These are phyloP conservation scores for Listronotus bonariensis DNA, from an alignment of 1,140 invertebrate species.

Conservation along the genomic window DNA sequence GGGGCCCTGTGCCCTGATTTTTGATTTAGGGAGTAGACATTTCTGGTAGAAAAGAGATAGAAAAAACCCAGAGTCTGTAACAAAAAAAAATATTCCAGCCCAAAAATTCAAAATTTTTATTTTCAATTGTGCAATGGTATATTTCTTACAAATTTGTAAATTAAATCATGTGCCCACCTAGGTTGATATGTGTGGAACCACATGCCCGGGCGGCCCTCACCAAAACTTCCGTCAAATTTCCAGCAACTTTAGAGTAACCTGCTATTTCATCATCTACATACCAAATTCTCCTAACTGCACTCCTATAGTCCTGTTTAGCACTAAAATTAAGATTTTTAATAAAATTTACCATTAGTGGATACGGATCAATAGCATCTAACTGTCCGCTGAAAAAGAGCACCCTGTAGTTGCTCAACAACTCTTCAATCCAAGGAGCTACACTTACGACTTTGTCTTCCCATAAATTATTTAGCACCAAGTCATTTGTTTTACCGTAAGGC, in stretches of 20 bases:
- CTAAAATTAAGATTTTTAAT: conserved; percentile 68
- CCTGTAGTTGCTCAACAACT: conserved; percentile 69
- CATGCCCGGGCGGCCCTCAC: conserved; percentile 78
- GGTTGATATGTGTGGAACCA: conserved; percentile 79
- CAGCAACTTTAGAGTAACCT: conserved; percentile 71
- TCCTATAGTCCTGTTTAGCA: conserved; percentile 65
- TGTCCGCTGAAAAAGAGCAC: conserved; percentile 81
- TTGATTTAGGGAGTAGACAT: too few species aligned
- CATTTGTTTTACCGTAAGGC: conserved; percentile 53
- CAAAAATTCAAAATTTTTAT: too few species aligned
- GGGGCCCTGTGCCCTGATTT: too few species aligned
- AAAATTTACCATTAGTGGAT: conserved; percentile 75
- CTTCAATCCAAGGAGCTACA: conserved; percentile 73
- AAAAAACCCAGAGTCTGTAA: too few species aligned
- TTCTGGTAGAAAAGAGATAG: too few species aligned
- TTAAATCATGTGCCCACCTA: conserved; percentile 72
- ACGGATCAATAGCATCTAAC: conserved; percentile 82
- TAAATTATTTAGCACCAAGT: conserved; percentile 70
- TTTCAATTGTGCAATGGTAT: conserved; percentile 52
- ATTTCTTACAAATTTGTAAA: conserved; percentile 69
- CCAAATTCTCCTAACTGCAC: conserved; percentile 67
- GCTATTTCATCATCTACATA: conserved; percentile 68
- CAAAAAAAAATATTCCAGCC: too few species aligned
- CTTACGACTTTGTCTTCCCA: conserved; percentile 82
- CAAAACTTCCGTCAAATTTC: conserved; percentile 75